Percentiles rank a stretch among this genome's conserved stretches.
Conservation (phyloP, 1,140 invertebrate species). For the Trinorchestia longiramus region DNA sequence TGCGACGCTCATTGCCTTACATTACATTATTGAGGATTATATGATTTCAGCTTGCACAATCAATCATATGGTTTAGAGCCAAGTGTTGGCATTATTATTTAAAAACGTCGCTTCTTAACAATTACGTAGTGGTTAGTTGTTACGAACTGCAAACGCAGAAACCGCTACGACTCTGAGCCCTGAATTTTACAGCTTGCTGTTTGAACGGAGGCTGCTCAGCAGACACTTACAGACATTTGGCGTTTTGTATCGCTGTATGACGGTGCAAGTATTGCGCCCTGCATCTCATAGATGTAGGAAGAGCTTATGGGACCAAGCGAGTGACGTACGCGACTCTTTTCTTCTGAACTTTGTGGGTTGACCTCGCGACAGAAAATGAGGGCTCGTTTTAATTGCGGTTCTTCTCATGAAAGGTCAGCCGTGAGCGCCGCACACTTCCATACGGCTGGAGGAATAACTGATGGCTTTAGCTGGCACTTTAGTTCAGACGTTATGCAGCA, state of each 20-base stretch:
- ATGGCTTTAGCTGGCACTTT: background rate
- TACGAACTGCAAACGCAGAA: background rate
- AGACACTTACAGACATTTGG: background rate
- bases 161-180: background rate
- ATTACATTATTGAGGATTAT: background rate
- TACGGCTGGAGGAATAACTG: background rate
- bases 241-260: background rate
- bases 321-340: background rate
- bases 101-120: background rate
- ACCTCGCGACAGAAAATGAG: background rate
- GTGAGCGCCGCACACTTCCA: background rate
- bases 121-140: background rate
- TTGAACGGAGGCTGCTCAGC: background rate
- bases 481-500: background rate
- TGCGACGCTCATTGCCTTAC: background rate
- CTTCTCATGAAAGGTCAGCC: background rate
- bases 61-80: background rate
- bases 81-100: background rate
- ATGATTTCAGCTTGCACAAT: background rate
- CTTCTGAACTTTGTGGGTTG: background rate
- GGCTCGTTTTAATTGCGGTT: conserved; percentile 6
- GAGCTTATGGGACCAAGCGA: background rate
- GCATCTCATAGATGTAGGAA: background rate
- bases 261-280: background rate
- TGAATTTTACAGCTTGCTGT: background rate